Percentiles rank a stretch among this genome's conserved stretches.
phyloP scores from a whole-genome alignment of 2,113 vertebrate genomes.

The Pluvialis apricaria region DNA sequence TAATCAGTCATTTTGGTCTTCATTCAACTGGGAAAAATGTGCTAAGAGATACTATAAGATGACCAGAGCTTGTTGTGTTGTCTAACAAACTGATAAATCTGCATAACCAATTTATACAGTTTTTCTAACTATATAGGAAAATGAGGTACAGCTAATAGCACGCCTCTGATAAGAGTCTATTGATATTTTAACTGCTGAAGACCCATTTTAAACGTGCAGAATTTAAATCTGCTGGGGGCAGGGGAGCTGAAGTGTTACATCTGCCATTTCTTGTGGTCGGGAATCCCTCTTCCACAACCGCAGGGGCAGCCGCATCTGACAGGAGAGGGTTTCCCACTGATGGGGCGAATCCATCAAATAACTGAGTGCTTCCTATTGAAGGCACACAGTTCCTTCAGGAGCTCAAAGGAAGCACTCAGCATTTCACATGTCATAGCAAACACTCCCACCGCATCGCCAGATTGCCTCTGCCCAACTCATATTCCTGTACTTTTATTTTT shows the following conservation, averaged over 20 bases:
- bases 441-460: background rate
- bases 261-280: background rate
- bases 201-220: background rate
- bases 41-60: background rate
- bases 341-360: background rate
- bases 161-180: conserved; percentile 11
- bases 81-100: background rate
- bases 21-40: background rate
- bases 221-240: background rate
- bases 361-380: background rate
- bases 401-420: background rate
- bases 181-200: conserved; percentile 44
- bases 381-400: background rate
- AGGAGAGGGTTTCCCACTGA: background rate
- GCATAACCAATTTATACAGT: background rate
- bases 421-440: background rate
- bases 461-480: background rate
- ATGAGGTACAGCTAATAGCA: background rate
- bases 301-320: background rate
- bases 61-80: background rate
- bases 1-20: conserved; percentile 4
- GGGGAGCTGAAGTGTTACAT: background rate
- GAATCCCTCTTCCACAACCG: background rate
- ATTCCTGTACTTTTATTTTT: background rate
- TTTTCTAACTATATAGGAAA: conserved; percentile 5